Base-by-base conservation (phyloP, 2,888 invertebrate genomes). In the Drosophila lacicola region DNA sequence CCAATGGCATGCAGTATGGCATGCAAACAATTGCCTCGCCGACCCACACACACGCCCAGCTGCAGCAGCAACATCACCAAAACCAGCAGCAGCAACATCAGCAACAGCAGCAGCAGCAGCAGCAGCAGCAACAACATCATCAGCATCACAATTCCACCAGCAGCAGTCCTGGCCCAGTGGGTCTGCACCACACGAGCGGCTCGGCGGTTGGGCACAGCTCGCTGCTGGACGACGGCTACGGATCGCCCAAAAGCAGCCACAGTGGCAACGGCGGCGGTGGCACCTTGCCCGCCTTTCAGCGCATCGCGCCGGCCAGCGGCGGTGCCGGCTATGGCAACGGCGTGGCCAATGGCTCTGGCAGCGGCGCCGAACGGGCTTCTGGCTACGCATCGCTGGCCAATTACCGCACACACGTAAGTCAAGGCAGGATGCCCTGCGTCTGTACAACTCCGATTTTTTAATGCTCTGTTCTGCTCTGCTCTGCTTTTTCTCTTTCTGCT, bases 251-350 rank as follows among this genome's bases (percentile, higher is more conserved):
- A 66, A 89, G 91, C 57, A 82, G 88, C 33, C 86, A 88, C 61
- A 91, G 90, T 37, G 82, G 84, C 54, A 75, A 78, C 44, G 90
- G 89, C 42, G 83, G 81, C 58, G 82, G 86, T 11, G 80, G 86
- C 60, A 81, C 90, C 8, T 66, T 93, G 66, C 93, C 93, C 9
- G 92, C 82, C 69, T 93, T 93, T 65, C 91, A 92, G 70, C 83
- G 91, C 47, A 88, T 92, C 61, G 83, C 90, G 13, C 70, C 89
- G 6, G 56, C 72, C 29, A 67, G 80, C 55, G 80, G 77, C 47
- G 78, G 70, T 45, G 65, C 78, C 54, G 81, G 78, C n/a, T 82
- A 68, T 54, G 80, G 73, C 54, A 64, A 58, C 51, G 78, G 80
- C 88, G 80, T 84, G 55, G 58, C 88, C 65, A 80, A 88, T 77